A percentile compares a stretch with the other conserved stretches of the same genome.
Evolutionary conservation across 2,113 vertebrate species (phyloP).

Genomic region (Ceyx margarethae): DNA sequence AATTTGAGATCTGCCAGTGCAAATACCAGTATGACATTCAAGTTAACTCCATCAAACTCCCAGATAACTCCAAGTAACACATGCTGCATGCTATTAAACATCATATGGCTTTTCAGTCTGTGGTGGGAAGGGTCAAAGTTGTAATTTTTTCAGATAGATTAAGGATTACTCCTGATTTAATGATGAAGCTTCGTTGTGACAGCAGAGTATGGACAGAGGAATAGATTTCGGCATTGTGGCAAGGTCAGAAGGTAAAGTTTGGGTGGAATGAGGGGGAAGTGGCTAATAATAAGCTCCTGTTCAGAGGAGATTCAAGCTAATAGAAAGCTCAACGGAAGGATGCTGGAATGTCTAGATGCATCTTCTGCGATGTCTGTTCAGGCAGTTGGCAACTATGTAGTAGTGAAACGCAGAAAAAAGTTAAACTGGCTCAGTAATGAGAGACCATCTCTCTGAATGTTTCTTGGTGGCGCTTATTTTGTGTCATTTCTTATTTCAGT

Average conservation of each 20-base stretch:
- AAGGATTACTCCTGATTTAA: not conserved
- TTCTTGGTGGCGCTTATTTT: not conserved
- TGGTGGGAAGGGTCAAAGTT: not conserved
- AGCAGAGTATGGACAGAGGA: not conserved
- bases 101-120: constrained; percentile 27
- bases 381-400: not conserved
- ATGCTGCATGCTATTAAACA: constrained; percentile 45
- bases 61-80: constrained; percentile 4
- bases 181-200: not conserved
- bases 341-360: not conserved
- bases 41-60: not conserved
- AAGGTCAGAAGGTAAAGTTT: not conserved
- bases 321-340: not conserved
- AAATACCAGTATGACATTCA: not conserved
- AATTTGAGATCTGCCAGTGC: not conserved
- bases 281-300: not conserved
- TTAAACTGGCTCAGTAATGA: not conserved
- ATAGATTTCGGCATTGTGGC: not conserved
- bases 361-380: not conserved
- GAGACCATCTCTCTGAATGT: not conserved
- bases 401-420: not conserved
- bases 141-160: not conserved
- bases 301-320: not conserved
- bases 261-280: not conserved
- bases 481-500: not conserved